These are phyloP conservation scores for Brassicogethes aeneus DNA, from an alignment of 2,888 invertebrate genomes.

Conservation along the genomic window DNA sequence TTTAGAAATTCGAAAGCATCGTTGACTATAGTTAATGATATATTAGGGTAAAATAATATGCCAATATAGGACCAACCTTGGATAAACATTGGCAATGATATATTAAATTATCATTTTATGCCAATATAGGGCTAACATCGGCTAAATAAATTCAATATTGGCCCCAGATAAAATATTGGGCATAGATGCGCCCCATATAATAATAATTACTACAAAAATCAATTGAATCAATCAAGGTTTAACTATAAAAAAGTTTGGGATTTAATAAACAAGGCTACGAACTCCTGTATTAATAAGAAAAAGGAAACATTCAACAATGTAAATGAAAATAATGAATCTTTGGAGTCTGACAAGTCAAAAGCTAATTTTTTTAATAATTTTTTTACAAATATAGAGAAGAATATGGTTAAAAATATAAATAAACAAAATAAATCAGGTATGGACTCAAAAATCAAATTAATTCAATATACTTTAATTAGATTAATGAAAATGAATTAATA, in stretches of 20 bases:
- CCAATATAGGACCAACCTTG: too few relatives aligned
- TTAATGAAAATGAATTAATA: slow-evolving; percentile 1
- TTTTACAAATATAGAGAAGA: too few relatives aligned
- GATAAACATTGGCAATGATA: too few relatives aligned
- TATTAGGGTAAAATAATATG: too few relatives aligned
- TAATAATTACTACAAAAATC: not conserved
- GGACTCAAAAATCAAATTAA: not conserved
- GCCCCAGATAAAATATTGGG: too few relatives aligned
- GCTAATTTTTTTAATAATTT: not conserved
- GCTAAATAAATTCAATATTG: too few relatives aligned
- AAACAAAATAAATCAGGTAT: not conserved
- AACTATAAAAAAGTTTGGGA: not conserved
- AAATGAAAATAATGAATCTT: not conserved
- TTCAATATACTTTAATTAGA: not conserved
- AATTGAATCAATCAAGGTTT: not conserved
- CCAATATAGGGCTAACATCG: too few relatives aligned
- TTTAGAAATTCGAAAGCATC: too few relatives aligned
- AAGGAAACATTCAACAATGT: not conserved
- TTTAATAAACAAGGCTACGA: not conserved
- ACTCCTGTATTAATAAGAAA: not conserved
- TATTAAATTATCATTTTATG: too few relatives aligned
- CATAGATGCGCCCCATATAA: too few relatives aligned
- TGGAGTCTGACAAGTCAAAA: not conserved
- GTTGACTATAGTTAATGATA: too few relatives aligned
- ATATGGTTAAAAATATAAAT: not conserved